phyloP scores from a whole-genome alignment of 2,888 invertebrate genomes.

The Neuroscelio doddi region DNA sequence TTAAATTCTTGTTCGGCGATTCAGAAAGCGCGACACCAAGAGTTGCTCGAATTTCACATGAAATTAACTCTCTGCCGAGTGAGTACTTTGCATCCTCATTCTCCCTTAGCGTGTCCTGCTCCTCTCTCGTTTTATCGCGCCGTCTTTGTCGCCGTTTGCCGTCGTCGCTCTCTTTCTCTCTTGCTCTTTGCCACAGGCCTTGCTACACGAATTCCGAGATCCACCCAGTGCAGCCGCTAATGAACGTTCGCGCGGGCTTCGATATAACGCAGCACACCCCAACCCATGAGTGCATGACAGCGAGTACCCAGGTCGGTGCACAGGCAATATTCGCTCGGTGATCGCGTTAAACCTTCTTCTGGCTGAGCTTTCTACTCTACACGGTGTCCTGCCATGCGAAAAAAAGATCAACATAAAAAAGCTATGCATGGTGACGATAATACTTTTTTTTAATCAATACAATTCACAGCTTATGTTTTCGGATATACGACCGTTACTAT shows the following conservation, averaged over 20 bases:
- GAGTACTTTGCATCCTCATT: constrained; percentile 52
- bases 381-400: constrained; percentile 34
- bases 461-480: too few relatives aligned
- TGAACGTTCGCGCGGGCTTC: constrained; percentile 61
- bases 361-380: constrained; percentile 47
- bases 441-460: too few relatives aligned
- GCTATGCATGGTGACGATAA: too few relatives aligned
- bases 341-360: constrained; percentile 64
- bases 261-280: constrained; percentile 45
- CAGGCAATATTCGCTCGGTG: constrained; percentile 57
- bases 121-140: constrained; percentile 45
- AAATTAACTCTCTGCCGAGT: constrained; percentile 63
- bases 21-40: constrained; percentile 50
- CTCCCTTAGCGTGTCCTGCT: constrained; percentile 33
- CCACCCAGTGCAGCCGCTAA: constrained; percentile 62
- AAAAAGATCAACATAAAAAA: constrained; percentile 29
- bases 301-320: constrained; percentile 58
- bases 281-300: constrained; percentile 54
- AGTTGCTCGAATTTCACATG: constrained; percentile 65
- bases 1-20: constrained; percentile 43
- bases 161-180: constrained; percentile 29
- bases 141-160: constrained; percentile 24
- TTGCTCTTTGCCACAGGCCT: constrained; percentile 41
- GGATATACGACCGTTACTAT: too few relatives aligned
- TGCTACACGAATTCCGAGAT: constrained; percentile 62